Evolutionary conservation across 2,113 vertebrate genomes (phyloP).

Genomic region (Struthio camelus): DNA sequence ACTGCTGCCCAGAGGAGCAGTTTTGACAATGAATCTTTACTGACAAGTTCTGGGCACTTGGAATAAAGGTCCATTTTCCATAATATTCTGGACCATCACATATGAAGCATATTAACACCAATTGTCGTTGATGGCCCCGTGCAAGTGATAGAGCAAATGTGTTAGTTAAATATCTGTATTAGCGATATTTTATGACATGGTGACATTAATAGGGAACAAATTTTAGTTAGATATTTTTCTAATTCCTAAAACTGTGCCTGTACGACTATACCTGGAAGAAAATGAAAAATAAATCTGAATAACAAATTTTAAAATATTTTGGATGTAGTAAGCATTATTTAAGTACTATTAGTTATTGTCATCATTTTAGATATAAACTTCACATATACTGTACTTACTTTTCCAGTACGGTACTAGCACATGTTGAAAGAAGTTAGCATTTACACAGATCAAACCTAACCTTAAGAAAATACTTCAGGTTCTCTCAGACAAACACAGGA

Average conservation of each 20-base stretch:
- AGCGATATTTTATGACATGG: background rate
- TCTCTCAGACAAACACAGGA: background rate
- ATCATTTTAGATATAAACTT: constrained; percentile 1
- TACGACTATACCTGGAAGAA: background rate
- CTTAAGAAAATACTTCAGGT: constrained; percentile 24
- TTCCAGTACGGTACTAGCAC: background rate
- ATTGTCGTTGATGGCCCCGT: background rate
- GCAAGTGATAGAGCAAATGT: background rate
- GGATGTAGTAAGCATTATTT: background rate
- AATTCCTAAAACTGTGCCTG: background rate
- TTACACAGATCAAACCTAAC: constrained; percentile 56
- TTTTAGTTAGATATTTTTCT: background rate
- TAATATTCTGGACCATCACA: background rate
- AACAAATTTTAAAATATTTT: background rate
- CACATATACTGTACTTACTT: background rate
- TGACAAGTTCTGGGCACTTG: background rate
- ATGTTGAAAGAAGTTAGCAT: constrained; percentile 48
- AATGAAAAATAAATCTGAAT: background rate
- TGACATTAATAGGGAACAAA: background rate
- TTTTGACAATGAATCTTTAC: background rate
- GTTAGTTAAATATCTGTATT: background rate
- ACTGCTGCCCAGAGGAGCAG: background rate
- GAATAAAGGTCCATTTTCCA: background rate
- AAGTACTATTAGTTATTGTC: background rate
- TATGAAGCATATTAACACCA: background rate